Conservation (phyloP, 2,888 invertebrate genomes). For the Habrosyne pyritoides region DNA sequence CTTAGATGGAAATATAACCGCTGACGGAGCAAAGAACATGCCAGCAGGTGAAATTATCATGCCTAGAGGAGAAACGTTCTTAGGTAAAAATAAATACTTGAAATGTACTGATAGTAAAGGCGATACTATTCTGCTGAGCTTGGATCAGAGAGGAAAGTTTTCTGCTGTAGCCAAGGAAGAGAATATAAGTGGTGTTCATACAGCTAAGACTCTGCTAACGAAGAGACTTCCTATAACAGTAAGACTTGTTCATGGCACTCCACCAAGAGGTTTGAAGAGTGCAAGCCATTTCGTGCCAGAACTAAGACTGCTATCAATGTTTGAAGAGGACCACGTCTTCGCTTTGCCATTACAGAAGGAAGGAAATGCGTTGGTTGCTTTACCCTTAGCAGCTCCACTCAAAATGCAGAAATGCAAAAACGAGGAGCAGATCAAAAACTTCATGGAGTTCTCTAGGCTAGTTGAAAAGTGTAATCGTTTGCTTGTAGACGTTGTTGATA, state of each 20-base stretch:
- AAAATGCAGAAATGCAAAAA: conserved; percentile 93
- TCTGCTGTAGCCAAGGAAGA: conserved; percentile 96
- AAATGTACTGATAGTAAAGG: conserved; percentile 94
- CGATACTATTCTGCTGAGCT: conserved; percentile 90
- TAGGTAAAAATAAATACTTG: conserved; percentile 90
- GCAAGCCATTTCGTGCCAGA: conserved; percentile 93
- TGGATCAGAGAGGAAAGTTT: conserved; percentile 95
- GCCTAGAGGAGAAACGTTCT: conserved; percentile 88
- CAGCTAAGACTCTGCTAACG: conserved; percentile 92
- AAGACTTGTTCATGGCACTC: conserved; percentile 94
- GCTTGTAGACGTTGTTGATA: conserved; percentile 90
- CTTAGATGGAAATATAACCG: conserved; percentile 84
- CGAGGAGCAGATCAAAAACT: conserved; percentile 89
- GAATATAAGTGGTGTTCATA: conserved; percentile 97
- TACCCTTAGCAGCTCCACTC: conserved; percentile 93
- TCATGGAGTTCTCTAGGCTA: conserved; percentile 90
- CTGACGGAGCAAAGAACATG: conserved; percentile 88
- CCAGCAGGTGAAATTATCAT: conserved; percentile 93
- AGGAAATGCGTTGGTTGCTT: conserved; percentile 89
- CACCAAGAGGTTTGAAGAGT: conserved; percentile 92
- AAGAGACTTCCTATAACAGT: conserved; percentile 97
- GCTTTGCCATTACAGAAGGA: conserved; percentile 93
- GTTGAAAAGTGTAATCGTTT: conserved; percentile 90
- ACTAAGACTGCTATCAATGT: conserved; percentile 91
- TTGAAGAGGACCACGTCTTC: conserved; percentile 94